Evolutionary conservation across 2,797 vertebrate species (phyloP), one percentile per base, ranked within the genome.

Genomic region (Crotalus adamanteus): DNA sequence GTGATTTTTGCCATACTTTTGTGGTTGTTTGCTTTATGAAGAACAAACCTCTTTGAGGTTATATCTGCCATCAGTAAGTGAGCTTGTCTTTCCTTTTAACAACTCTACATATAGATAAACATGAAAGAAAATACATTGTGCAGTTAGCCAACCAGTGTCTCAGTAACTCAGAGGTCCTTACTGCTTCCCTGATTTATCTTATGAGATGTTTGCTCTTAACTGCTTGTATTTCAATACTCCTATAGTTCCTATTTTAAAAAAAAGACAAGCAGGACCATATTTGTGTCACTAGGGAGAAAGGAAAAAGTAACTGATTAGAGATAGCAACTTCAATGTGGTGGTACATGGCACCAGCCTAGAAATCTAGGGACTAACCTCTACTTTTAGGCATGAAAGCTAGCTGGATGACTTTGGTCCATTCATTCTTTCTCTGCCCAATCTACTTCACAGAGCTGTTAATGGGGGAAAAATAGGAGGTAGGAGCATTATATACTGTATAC

Each of bases 151-250:
- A 65, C 22, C n/a, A 56, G 37, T 5, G 89, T 89, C 65, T 88
- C 31, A 22, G 63, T 65, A 28, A 83, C 25, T 83, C 31, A 13
- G 2, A 78, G 88, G 65, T 92, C 91, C 57, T 69, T 61, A 4
- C 51, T 31, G 14, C 85, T 51, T 57, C 8, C 2, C 25, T 87
- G n/a, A 59, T 90, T 91, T 94, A 59, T 92, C 86, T 94, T 60
- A 53, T 65, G 69, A 60, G 86, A 91, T 63, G 86, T 22, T 37
- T 57, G 20, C 7, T 20, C 6, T 42, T 22, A 78, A 42, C 83
- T 92, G 56, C 26, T 16, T 69, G 37, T 22, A 87, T 63, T 92
- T 16, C 18, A 42, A 13, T 20, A 51, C 7, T 87, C 5, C 28
- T 60, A 9, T 5, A 73, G 11, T 90, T 42, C 28, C 55, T 28